phyloP scores from a whole-genome alignment of 2,888 invertebrate genomes.

The Tortrix viridana region DNA sequence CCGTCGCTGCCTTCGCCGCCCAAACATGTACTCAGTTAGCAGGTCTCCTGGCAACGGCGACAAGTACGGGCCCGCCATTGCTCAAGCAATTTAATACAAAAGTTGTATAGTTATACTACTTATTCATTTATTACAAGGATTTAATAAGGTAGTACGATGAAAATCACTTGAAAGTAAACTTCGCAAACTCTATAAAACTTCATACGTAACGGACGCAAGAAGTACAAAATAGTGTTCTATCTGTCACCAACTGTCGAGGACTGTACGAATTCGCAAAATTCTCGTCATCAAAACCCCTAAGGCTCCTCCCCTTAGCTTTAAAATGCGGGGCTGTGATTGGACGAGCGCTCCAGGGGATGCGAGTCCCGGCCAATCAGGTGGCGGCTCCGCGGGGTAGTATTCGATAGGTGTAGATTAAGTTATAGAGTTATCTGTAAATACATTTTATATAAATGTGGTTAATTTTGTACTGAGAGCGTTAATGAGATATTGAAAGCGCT shows the following conservation, averaged over 20 bases:
- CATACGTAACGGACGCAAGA: constrained; percentile 11
- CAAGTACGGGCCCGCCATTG: constrained; percentile 94
- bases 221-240: constrained; percentile 48
- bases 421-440: constrained; percentile 73
- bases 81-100: neutral
- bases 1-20: constrained; percentile 92
- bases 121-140: neutral
- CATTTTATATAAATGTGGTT: constrained; percentile 73
- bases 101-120: neutral
- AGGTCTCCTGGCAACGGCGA: constrained; percentile 94
- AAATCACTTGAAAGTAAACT: constrained; percentile 48
- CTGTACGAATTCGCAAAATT: constrained; percentile 72
- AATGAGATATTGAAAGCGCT: constrained; percentile 61
- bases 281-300: constrained; percentile 71
- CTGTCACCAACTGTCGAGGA: constrained; percentile 57
- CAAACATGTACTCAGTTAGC: constrained; percentile 97
- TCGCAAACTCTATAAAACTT: constrained; percentile 31
- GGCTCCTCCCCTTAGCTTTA: constrained; percentile 73
- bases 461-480: constrained; percentile 61
- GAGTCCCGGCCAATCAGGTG: constrained; percentile 67
- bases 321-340: constrained; percentile 66
- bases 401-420: constrained; percentile 82
- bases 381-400: constrained; percentile 59
- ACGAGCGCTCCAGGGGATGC: constrained; percentile 67
- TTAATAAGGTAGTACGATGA: neutral